Evolutionary conservation across 2,888 invertebrate genomes (phyloP).

Genomic region (Chaetoderma sp.): DNA sequence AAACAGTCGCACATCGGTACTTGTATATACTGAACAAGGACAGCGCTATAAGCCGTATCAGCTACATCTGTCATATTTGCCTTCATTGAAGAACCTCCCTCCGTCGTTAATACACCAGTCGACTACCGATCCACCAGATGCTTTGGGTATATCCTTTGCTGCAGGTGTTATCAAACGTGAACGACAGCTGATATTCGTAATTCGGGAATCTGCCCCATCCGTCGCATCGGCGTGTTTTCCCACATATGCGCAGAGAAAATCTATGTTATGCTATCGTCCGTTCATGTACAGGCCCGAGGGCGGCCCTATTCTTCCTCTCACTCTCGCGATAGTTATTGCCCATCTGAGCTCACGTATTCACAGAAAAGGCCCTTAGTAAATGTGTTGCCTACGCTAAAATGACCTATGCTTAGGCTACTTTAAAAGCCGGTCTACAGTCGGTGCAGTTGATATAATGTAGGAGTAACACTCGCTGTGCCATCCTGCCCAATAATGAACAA

Average conservation of each 20-base stretch:
- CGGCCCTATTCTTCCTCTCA: no score
- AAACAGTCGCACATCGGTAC: slow-evolving; percentile 20
- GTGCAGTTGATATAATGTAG: no score
- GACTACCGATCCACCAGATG: slow-evolving; percentile 24
- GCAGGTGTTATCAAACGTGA: slow-evolving; percentile 36
- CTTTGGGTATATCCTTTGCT: slow-evolving; percentile 31
- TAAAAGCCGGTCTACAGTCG: no score
- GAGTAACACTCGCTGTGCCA: no score
- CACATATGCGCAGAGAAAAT: no score
- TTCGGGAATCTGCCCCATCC: slow-evolving; percentile 36
- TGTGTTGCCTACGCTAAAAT: no score
- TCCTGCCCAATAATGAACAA: no score
- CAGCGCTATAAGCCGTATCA: slow-evolving; percentile 43
- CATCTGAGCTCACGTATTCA: slow-evolving; percentile 35
- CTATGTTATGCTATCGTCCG: no score
- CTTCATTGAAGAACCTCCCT: slow-evolving; percentile 14
- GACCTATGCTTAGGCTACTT: no score
- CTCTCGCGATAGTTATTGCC: slow-evolving; percentile 22
- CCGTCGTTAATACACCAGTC: no score
- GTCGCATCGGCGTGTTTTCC: slow-evolving; percentile 27
- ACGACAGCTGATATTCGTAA: slow-evolving; percentile 28
- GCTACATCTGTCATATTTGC: no score
- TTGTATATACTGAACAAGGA: slow-evolving; percentile 34
- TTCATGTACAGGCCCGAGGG: no score
- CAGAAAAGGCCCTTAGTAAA: slow-evolving; percentile 21